A percentile compares a stretch with the other conserved stretches of the same genome.
Evolutionary conservation across 2,113 vertebrate genomes (phyloP).

Genomic region (Cettia cetti): DNA sequence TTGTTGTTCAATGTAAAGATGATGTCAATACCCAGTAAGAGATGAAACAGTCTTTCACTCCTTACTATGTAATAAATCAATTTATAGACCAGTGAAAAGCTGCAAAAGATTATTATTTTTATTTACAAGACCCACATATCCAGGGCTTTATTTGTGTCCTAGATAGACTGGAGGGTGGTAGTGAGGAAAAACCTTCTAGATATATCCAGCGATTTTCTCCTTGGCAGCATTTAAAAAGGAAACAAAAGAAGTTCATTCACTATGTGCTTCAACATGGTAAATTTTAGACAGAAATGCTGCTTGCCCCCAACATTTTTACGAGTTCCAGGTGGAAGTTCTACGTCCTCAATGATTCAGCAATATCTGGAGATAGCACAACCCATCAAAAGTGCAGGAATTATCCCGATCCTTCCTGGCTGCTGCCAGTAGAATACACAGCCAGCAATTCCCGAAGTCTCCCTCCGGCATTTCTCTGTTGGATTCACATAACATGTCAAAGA

Average conservation of each 20-base stretch:
- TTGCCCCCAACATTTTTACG: background rate
- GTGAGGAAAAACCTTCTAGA: background rate
- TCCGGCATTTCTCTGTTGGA: slow-evolving; percentile 3
- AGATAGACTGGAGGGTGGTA: no score
- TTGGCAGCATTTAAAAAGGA: background rate
- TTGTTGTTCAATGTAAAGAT: background rate
- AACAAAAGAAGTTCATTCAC: background rate
- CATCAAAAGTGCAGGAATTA: background rate
- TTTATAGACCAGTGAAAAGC: background rate
- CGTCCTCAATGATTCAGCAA: background rate
- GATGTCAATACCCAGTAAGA: background rate
- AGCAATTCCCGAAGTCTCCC: background rate
- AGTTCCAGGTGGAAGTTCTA: slow-evolving; percentile 13
- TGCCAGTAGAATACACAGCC: background rate
- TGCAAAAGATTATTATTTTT: background rate
- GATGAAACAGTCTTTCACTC: background rate
- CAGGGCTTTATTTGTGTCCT: background rate
- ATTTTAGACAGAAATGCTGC: background rate
- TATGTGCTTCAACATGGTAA: background rate
- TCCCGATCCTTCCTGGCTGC: background rate
- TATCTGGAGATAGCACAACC: background rate
- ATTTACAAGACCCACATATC: background rate
- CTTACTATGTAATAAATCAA: background rate
- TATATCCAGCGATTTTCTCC: background rate
- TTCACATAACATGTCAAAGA: background rate